These are phyloP conservation scores for Aulostomus chinensis DNA, from an alignment of 2,797 vertebrate species.

Conservation along the genomic window DNA sequence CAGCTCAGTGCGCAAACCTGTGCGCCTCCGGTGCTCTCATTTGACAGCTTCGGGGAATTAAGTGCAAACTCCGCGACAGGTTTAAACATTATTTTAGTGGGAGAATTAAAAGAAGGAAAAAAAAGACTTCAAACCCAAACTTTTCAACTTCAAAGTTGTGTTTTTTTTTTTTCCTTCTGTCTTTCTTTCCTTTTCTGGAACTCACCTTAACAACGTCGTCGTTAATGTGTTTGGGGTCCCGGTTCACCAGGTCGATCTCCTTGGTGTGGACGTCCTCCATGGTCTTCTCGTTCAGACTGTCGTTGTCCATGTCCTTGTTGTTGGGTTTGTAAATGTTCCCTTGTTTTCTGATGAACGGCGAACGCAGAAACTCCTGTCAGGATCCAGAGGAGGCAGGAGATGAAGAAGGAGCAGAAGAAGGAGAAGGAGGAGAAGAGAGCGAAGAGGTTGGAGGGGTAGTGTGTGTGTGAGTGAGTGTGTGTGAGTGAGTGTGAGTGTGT, in stretches of 20 bases:
- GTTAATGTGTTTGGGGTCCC: slow-evolving; percentile 94
- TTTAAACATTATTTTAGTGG: no score
- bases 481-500: no score
- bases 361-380: slow-evolving; percentile 88
- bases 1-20: no score
- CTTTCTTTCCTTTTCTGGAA: no score
- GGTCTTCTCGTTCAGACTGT: slow-evolving; percentile 88
- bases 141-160: no score
- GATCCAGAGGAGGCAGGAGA: slow-evolving; percentile 44
- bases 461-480: background rate
- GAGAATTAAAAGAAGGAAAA: no score
- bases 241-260: slow-evolving; percentile 96
- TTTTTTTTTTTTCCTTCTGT: no score
- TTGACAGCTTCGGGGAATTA: no score
- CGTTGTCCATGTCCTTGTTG: slow-evolving; percentile 97
- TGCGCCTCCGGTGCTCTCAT: no score
- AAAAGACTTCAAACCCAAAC: no score
- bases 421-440: slow-evolving; percentile 10
- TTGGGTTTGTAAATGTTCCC: slow-evolving; percentile 99
- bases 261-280: slow-evolving; percentile 93
- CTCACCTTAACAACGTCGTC: slow-evolving; percentile 97
- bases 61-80: no score
- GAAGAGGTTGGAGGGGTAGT: slow-evolving; percentile 22
- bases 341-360: slow-evolving; percentile 92
- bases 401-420: slow-evolving; percentile 12